These are phyloP conservation scores for Pristionchus maxplancki DNA, from an alignment of 2,888 invertebrate species.

Conservation along the genomic window DNA sequence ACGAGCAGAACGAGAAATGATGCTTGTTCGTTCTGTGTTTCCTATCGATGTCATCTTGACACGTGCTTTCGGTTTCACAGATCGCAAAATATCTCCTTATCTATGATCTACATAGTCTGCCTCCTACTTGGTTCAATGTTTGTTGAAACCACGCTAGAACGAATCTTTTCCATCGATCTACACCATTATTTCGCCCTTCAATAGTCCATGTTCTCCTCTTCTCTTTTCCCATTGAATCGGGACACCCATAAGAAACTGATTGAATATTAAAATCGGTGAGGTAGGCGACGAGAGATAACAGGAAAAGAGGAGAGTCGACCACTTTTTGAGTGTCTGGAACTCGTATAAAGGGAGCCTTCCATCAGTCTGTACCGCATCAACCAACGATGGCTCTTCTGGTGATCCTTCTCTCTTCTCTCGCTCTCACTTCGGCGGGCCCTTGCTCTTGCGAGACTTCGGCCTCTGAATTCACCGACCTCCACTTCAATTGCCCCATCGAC, in stretches of 20 bases:
- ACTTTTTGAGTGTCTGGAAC: not conserved
- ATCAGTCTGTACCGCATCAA: not conserved
- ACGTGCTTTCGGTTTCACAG: too few species aligned
- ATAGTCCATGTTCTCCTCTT: conserved; percentile 1
- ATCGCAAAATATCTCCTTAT: too few species aligned
- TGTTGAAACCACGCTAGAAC: too few species aligned
- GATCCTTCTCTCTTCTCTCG: conserved; percentile 10
- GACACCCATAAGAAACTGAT: conserved; percentile 34
- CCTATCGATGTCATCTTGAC: too few species aligned
- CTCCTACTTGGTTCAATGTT: too few species aligned
- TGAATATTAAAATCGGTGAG: not conserved
- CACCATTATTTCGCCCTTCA: too few species aligned
- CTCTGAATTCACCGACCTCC: not conserved
- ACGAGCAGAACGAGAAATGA: too few species aligned
- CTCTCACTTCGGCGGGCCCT: not conserved
- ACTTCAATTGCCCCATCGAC: conserved; percentile 12
- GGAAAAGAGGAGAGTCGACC: not conserved
- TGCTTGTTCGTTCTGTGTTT: too few species aligned
- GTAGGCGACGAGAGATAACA: not conserved
- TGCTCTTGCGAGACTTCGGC: conserved; percentile 15
- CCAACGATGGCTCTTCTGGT: conserved; percentile 18
- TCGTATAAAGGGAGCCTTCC: not conserved
- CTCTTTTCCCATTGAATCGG: not conserved
- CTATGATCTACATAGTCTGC: too few species aligned
- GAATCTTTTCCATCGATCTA: too few species aligned